These are phyloP conservation scores for Leptinotarsa rubiginosa DNA, from an alignment of 2,888 invertebrate species.

Conservation along the genomic window DNA sequence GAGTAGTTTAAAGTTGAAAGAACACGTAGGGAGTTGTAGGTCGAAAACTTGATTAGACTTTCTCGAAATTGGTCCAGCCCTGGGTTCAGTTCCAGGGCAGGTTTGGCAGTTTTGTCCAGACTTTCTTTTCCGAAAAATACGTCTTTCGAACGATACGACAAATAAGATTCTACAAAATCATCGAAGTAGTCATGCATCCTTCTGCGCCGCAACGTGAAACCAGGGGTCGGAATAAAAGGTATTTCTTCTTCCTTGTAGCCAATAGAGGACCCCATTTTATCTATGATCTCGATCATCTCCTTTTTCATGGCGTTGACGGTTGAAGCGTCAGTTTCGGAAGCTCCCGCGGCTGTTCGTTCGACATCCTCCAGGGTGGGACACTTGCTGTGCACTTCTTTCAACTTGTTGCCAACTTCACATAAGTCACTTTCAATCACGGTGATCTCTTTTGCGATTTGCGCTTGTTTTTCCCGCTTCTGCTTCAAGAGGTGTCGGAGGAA, in stretches of 20 bases:
- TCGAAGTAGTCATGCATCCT: constrained; percentile 89
- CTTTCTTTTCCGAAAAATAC: constrained; percentile 71
- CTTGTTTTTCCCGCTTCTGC: constrained; percentile 77
- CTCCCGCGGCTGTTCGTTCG: constrained; percentile 64
- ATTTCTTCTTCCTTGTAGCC: constrained; percentile 56
- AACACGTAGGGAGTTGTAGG: constrained; percentile 81
- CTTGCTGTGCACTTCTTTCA: constrained; percentile 71
- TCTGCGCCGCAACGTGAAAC: constrained; percentile 76
- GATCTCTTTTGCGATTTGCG: constrained; percentile 78
- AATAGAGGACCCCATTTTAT: constrained; percentile 62
- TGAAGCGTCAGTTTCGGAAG: constrained; percentile 65
- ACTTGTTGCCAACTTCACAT: constrained; percentile 76
- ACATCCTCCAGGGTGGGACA: constrained; percentile 72
- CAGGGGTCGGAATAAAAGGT: constrained; percentile 47
- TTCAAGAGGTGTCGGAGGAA: constrained; percentile 83
- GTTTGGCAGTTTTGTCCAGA: constrained; percentile 57
- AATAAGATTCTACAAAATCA: constrained; percentile 89
- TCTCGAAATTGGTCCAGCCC: constrained; percentile 84
- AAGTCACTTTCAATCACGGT: constrained; percentile 81
- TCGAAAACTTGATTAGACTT: constrained; percentile 87
- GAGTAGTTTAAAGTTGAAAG: constrained; percentile 91
- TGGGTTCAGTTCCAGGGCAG: constrained; percentile 56
- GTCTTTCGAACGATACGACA: constrained; percentile 80
- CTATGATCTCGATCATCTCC: constrained; percentile 71
- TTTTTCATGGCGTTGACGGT: constrained; percentile 70